Conservation (phyloP, 1,140 invertebrate genomes). For the Eumaeus atala region DNA sequence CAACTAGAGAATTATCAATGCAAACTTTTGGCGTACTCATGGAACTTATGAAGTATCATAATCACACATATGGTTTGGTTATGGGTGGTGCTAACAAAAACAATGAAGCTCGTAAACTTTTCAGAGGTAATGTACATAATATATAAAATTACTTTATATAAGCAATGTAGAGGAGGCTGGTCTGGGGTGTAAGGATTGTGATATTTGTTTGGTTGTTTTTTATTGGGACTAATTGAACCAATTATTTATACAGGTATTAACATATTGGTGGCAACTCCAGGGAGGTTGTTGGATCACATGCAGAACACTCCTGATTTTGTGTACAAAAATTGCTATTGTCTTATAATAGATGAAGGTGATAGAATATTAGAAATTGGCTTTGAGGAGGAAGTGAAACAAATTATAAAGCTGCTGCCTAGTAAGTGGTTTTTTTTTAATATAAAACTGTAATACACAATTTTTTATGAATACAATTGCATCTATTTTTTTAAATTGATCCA, state of each 20-base stretch:
- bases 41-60: conserved; percentile 90
- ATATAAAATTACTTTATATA: too few relatives aligned
- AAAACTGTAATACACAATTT: not conserved
- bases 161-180: too few relatives aligned
- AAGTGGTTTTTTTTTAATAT: conserved; percentile 58
- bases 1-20: conserved; percentile 96
- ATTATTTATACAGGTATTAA: conserved; percentile 81
- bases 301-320: conserved; percentile 96
- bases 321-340: conserved; percentile 95
- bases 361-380: conserved; percentile 98
- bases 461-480: too few relatives aligned
- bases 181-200: too few relatives aligned
- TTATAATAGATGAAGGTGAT: conserved; percentile 99
- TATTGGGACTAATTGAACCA: too few relatives aligned
- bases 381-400: conserved; percentile 98
- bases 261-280: conserved; percentile 97
- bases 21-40: conserved; percentile 97
- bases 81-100: conserved; percentile 95
- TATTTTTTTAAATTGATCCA: too few relatives aligned
- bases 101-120: conserved; percentile 91
- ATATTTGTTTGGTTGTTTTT: too few relatives aligned
- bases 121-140: conserved; percentile 20
- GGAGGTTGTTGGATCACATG: conserved; percentile 95
- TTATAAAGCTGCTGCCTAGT: conserved; percentile 95
- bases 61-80: conserved; percentile 86